Conservation (phyloP, 2,888 invertebrate genomes). For the Steinernema carpocapsae region DNA sequence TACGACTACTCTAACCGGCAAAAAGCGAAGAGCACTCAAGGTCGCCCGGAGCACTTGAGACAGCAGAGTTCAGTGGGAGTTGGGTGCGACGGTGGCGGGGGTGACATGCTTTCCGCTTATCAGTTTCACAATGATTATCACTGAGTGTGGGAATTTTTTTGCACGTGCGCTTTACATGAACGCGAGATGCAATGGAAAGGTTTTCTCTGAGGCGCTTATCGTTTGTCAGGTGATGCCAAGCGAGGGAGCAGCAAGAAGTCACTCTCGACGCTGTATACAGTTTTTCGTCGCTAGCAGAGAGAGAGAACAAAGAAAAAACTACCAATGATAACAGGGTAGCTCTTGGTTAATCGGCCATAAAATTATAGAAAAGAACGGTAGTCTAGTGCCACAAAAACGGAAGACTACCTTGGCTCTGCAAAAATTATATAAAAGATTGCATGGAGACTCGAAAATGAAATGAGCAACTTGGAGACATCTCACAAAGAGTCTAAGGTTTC, state of each 20-base stretch:
- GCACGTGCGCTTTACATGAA: constrained; percentile 24
- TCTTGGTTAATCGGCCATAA: too few species aligned
- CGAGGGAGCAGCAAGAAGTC: neutral
- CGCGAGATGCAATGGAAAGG: neutral
- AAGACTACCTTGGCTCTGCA: too few species aligned
- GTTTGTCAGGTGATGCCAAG: constrained; percentile 14
- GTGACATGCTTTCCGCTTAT: constrained; percentile 11
- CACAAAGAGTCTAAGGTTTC: too few species aligned
- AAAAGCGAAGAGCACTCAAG: constrained; percentile 20
- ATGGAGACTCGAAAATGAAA: too few species aligned
- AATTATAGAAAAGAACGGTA: too few species aligned
- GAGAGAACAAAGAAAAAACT: neutral
- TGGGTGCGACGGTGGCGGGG: neutral
- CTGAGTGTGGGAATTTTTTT: neutral
- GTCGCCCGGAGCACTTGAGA: neutral
- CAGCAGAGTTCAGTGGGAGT: constrained; percentile 4
- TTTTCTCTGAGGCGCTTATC: constrained; percentile 11
- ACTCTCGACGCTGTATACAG: neutral
- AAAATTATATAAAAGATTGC: too few species aligned
- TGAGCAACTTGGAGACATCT: too few species aligned
- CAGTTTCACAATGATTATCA: constrained; percentile 22
- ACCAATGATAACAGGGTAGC: too few species aligned
- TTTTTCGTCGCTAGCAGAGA: neutral
- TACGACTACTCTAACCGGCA: neutral
- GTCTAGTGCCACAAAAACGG: too few species aligned